These are phyloP conservation scores for Calephelis nemesis DNA, from an alignment of 1,140 invertebrate species.

Conservation along the genomic window DNA sequence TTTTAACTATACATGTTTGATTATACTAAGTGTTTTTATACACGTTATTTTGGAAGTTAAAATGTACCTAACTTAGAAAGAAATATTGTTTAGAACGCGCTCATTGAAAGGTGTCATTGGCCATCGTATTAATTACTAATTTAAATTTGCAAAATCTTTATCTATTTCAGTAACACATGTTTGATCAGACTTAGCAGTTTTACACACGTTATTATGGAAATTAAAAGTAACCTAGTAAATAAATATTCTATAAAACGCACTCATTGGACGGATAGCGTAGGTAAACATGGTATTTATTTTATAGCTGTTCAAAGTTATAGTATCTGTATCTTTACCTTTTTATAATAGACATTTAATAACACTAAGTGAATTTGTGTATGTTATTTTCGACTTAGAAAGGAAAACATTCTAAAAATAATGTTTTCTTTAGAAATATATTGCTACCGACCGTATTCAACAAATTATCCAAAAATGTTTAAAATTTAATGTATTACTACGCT, in stretches of 20 bases:
- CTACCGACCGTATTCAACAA: too few relatives aligned
- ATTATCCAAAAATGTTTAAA: too few relatives aligned
- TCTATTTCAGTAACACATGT: too few relatives aligned
- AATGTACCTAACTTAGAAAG: slow-evolving; percentile 40
- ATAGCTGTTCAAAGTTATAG: too few relatives aligned
- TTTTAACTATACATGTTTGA: neutral
- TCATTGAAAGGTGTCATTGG: too few relatives aligned
- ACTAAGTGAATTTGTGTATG: slow-evolving; percentile 47
- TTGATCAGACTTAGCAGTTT: slow-evolving; percentile 46
- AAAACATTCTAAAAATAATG: too few relatives aligned
- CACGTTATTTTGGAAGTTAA: slow-evolving; percentile 75
- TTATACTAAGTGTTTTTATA: slow-evolving; percentile 49
- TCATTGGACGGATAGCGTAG: neutral
- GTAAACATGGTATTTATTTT: too few relatives aligned
- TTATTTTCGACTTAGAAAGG: slow-evolving; percentile 46
- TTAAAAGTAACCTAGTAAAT: slow-evolving; percentile 49
- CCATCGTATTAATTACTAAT: too few relatives aligned
- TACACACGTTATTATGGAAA: slow-evolving; percentile 70
- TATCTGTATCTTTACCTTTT: too few relatives aligned
- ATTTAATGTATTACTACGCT: too few relatives aligned
- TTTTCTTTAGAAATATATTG: too few relatives aligned
- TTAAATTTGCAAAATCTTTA: too few relatives aligned
- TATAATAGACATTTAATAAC: slow-evolving; percentile 27
- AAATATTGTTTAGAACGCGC: neutral
- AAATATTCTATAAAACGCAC: neutral